Base-by-base conservation (phyloP, 1,140 invertebrate species). In the Polyergus mexicanus region DNA sequence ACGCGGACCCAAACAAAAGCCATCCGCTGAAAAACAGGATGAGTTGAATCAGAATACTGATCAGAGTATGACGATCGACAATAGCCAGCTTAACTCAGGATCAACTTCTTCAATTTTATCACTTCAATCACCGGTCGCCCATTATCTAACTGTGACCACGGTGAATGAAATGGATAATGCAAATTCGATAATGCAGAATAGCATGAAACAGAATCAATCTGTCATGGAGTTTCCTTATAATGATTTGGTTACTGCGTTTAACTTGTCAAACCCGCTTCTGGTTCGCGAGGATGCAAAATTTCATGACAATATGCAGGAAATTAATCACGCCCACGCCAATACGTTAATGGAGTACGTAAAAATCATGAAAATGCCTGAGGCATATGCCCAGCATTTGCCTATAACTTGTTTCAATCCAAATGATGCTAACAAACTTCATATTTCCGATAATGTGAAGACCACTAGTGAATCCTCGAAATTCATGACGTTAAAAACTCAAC, bases 1-100 rank as follows among this genome's bases (percentile, higher is more conserved):
- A 6, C 96, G 98, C 0, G 98, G 98, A 0, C 98, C 98, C 0
- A 98, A 98, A 89, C 96, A 96, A 87, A 97, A 97, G 86, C 90
- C 95, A 0, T 13, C 16, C 1, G 6, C 0, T 11, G 3, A 60
- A 92, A 88, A 62, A 5, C 84, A 83, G 25, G 78, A 88, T 0
- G 56, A 77, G 3, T 8, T 11, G 32, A 58, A 19, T 16, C 16
- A 63, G 25, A 65, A 2, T 25, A 62, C 19, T 41, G n/a, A 44
- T 92, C 90, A 60, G 7, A 51, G 16, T 19, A 19, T 13, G 13
- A 92, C 90, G 56, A 90, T 80, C 19, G 86, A 88, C 56, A 86
- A 47, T 35, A 71, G 28, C 56, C 35, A 41, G 4, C 25, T 62
- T 8, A 25, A 13, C n/a, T 54, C 62, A 51, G 3, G 28, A n/a